Conservation (phyloP, 2,113 vertebrate genomes). For the Microtus ochrogaster region DNA sequence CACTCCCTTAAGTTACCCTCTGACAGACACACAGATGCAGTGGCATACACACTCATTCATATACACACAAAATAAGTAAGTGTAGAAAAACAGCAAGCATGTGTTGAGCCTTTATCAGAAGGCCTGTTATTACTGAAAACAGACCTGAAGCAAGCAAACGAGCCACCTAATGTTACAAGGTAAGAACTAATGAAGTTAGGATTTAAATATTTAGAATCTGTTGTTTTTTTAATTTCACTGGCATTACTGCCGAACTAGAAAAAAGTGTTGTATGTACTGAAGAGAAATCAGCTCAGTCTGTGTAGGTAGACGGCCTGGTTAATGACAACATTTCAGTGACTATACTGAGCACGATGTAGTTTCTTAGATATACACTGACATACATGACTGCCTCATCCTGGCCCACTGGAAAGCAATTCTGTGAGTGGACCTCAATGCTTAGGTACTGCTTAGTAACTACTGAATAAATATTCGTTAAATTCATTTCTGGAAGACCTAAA, state of each 20-base stretch:
- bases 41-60: neutral
- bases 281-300: neutral
- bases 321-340: neutral
- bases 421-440: neutral
- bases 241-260: neutral
- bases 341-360: neutral
- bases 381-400: neutral
- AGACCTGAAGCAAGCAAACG: neutral
- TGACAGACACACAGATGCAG: neutral
- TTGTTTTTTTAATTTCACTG: neutral
- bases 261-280: neutral
- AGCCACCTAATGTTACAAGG: neutral
- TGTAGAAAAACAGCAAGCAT: neutral
- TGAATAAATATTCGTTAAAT: constrained; percentile 34
- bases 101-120: neutral
- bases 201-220: neutral
- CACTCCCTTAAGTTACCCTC: neutral
- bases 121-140: neutral
- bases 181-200: neutral
- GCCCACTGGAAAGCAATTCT: neutral
- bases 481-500: neutral
- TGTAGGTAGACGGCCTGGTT: neutral
- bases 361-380: neutral
- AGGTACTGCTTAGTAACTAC: neutral
- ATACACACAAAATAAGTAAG: neutral